phyloP scores from a whole-genome alignment of 2,797 vertebrate genomes.

The Spinus olivaceus region DNA sequence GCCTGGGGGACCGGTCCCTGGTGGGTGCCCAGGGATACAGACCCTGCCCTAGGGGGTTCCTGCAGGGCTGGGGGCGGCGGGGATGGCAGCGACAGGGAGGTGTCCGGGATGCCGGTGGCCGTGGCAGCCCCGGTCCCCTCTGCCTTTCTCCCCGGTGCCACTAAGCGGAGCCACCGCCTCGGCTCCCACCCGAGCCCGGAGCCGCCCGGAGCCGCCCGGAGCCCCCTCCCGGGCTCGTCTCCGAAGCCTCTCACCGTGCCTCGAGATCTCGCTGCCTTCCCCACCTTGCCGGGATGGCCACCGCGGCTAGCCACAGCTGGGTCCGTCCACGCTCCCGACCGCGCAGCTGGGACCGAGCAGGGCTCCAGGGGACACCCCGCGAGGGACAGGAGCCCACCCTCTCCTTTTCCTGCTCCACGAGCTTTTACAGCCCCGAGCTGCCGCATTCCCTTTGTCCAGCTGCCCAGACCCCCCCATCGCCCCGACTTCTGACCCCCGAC shows the following conservation, averaged over 20 bases:
- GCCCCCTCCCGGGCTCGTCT: not conserved
- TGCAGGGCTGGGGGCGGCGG: not conserved
- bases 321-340: no score
- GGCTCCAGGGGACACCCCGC: no score
- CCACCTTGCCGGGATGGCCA: not conserved
- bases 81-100: not conserved
- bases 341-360: not conserved
- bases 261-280: not conserved
- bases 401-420: not conserved
- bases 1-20: not conserved
- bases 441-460: not conserved
- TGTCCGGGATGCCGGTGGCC: not conserved
- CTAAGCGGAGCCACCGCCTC: slow-evolving; percentile 17
- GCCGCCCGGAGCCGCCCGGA: not conserved
- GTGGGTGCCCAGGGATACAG: not conserved
- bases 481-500: fast-evolving
- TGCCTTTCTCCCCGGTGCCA: slow-evolving; percentile 13
- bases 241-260: not conserved
- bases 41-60: not conserved
- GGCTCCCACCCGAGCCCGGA: not conserved
- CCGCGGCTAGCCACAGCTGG: not conserved
- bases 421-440: not conserved
- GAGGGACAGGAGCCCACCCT: not conserved
- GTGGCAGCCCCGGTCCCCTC: not conserved
- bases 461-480: fast-evolving